Evolutionary conservation across 35 echinoderm and acorn worm genomes (phyloP), one percentile per base, ranked within the genome.

Genomic region (Nesometra sesokonis): DNA sequence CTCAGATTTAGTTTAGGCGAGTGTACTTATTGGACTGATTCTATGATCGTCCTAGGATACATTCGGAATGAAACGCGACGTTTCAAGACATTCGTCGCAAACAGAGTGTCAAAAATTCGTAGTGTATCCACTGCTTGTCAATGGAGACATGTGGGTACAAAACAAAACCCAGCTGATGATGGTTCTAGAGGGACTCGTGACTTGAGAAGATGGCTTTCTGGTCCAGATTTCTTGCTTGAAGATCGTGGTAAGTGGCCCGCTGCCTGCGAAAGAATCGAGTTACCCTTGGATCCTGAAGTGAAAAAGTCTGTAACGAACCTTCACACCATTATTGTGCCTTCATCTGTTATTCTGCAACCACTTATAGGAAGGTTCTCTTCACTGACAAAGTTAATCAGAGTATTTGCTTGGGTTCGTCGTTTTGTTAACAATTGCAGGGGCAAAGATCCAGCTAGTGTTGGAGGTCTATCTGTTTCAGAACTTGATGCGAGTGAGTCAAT

Each of bases 21-120:
- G 34, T 23, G 11, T 23, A 78, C 32, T 13, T 86, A 85, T 35
- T 90, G 89, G 89, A 90, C 82, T 5, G 89, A 90, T 36, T 85
- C 82, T 32, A 86, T 46, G 17, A 85, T 83, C 30, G 89, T 90
- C 3, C 47, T 90, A 78, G 35, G 76, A n/a, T 90, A 78, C 35
- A 36, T 85, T 11, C 39, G 29, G 17, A 90, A 85, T 85, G 89
- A 84, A 80, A 85, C 37, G 38, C 77, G 23, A 46, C 89, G 83
- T 30, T 90, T 90, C 47, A 87, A 90, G 32, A 86, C 76, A 83
- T 90, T 90, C 31, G 82, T 90, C 31, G 89, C 82, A 78, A 90
- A 90, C 35, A 57, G 89, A 17, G 76, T 90, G 3, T 35, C 88
- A 30, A 79, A 85, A 30, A 86, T 86, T 32, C 27, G 82, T 21